Conservation (phyloP, 1,140 invertebrate genomes). For the Drosophila saltans region DNA sequence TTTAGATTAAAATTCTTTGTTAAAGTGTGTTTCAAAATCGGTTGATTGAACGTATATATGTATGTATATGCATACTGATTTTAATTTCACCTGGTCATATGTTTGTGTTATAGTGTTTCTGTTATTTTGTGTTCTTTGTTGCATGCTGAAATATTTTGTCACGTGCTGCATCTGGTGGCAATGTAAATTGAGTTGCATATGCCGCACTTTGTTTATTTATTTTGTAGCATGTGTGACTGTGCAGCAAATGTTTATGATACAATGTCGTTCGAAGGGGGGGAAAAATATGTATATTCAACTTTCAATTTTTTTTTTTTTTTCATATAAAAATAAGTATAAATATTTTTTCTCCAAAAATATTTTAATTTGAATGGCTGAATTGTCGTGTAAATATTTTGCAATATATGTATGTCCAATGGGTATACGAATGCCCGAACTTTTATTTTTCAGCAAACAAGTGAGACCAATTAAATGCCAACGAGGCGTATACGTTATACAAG, state of each 20-base stretch:
- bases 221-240: slow-evolving; percentile 63
- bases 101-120: slow-evolving; percentile 30
- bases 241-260: slow-evolving; percentile 59
- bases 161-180: slow-evolving; percentile 60
- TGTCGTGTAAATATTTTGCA: slow-evolving; percentile 1
- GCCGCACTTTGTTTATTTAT: slow-evolving; percentile 69
- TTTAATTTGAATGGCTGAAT: slow-evolving; percentile 28
- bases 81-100: slow-evolving; percentile 48
- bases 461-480: slow-evolving; percentile 25
- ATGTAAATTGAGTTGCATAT: slow-evolving; percentile 71
- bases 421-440: neutral
- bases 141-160: slow-evolving; percentile 63
- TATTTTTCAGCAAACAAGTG: slow-evolving; percentile 21
- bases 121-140: slow-evolving; percentile 37
- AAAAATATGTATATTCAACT: slow-evolving; percentile 14
- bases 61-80: slow-evolving; percentile 23
- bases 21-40: neutral
- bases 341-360: slow-evolving; percentile 24
- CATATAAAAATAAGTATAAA: neutral
- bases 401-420: neutral
- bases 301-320: slow-evolving; percentile 26
- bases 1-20: neutral
- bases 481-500: slow-evolving; percentile 24
- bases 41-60: slow-evolving; percentile 30
- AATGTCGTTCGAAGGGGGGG: neutral